Base-by-base conservation (phyloP, 2,113 vertebrate genomes). In the Nothoprocta pentlandii region DNA sequence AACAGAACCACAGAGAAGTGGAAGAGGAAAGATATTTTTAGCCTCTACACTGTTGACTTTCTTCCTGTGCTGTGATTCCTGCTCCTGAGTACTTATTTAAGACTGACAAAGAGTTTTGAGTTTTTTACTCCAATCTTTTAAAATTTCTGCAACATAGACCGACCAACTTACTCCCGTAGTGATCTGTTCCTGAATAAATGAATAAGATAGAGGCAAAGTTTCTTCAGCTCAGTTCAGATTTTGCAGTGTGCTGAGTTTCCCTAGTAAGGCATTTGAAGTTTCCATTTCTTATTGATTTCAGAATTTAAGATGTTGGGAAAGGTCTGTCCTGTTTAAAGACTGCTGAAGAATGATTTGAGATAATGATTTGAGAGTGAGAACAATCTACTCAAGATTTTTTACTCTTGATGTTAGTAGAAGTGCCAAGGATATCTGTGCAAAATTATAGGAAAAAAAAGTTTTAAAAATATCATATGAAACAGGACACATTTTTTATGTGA, bases 11-110 rank as follows among this genome's bases (percentile, higher is more conserved):
- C 36, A 49, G 77, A 53, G 79, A 95, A 92, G 83, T 93, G 85
- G 80, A 95, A 95, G 49, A 95, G 79, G 75, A 81, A 94, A 93
- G 77, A 87, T 95, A 97, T 97, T 95, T 97, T 95, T 96, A 95
- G 92, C 4, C 11, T 93, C 56, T 34, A 22, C 90, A 68, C 85
- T 92, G 41, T 81, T 88, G 67, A 20, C 92, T 95, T 95, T 96
- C 87, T 95, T 97, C 92, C 92, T 95, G 93, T 95, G 77, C 71
- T 71, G 80, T 93, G 73, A 92, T 94, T 95, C 56, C 85, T 20
- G 30, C n/a, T 84, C 75, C 70, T 92, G 69, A 90, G 77, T 88
- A 80, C 80, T 92, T 83, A 88, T 92, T 81, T 95, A 71, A 88
- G 80, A 93, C 51, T 74, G 59, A 86, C 67, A 86, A 61, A 92